Percentiles rank a stretch among this genome's conserved stretches.
Conservation (phyloP, 2,113 vertebrate species). For the Corythornis madagascariensis region DNA sequence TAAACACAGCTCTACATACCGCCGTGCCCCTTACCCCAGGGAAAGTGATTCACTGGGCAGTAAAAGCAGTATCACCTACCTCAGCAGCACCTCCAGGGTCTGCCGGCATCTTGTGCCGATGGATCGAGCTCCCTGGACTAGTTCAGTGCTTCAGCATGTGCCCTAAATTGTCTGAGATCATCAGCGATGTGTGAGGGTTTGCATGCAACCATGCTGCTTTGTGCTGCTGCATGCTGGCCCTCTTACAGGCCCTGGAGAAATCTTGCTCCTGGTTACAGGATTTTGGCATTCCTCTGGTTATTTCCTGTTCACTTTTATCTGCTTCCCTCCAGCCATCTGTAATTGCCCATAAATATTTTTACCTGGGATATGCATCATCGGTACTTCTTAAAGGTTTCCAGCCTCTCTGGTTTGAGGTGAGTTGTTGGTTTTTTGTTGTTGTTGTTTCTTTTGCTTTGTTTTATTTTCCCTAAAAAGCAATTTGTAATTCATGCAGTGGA, state of each 20-base stretch:
- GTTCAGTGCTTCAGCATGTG: background rate
- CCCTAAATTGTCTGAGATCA: background rate
- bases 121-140: background rate
- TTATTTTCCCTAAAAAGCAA: background rate
- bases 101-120: background rate
- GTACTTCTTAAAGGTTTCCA: background rate
- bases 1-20: background rate
- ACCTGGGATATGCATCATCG: background rate
- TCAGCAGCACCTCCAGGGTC: background rate
- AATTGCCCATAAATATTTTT: background rate
- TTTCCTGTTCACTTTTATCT: constrained; percentile 1
- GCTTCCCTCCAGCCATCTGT: background rate
- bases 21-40: background rate
- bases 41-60: background rate
- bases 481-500: constrained; percentile 10
- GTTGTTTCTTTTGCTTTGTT: background rate
- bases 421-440: background rate
- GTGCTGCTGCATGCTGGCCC: background rate
- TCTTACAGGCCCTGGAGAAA: background rate
- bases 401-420: background rate
- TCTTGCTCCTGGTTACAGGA: background rate
- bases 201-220: background rate
- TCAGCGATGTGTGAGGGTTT: background rate
- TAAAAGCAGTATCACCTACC: background rate
- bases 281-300: constrained; percentile 1